Evolutionary conservation across 2,797 vertebrate genomes (phyloP), one percentile per base, ranked within the genome.

Genomic region (Pipistrellus pipistrellus): DNA sequence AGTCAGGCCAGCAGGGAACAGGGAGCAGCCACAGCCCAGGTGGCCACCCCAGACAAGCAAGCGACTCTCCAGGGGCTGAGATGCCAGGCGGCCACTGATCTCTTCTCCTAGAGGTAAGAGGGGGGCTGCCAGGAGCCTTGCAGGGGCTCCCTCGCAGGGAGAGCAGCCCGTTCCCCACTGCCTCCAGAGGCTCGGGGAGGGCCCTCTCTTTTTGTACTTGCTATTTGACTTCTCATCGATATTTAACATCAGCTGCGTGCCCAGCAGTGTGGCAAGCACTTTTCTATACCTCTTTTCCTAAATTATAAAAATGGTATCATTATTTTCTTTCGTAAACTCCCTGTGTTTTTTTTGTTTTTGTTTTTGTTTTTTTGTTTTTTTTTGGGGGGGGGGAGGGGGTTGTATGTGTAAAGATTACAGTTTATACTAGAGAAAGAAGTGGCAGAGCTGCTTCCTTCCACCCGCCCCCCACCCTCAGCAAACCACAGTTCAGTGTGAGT

Each of bases 101-200:
- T 92, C 4, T 44, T 35, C 88, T 53, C 51, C 51, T 84, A 72
- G 9, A 83, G 95, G 97, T 91, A 93, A 92, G 92, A 83, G 85
- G 90, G 30, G 2, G 27, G 80, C 15, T 0, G 18, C 8, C 2
- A 30, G 69, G n/a, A 21, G 41, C 30, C 35, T 11, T 17, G 21
- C 55, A 23, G 46, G 46, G 75, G 25, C 89, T 21, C 35, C 66
- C 0, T 3, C 5, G 0, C 9, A 1, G 30, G 18, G 73, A 8
- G 15, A 14, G 21, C 32, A 10, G 41, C 73, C n/a, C 8, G 4
- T 2, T 4, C 17, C 51, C 17, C 11, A 64, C 53, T 30, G 20
- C 8, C 71, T n/a, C 27, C 8, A 17, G 53, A 35, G 55, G 30
- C 44, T 51, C 8, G 25, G 6, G 5, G 18, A 15, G 25, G 64